Evolutionary conservation across 2,888 invertebrate species (phyloP), one percentile per base, ranked within the genome.

Genomic region (Odontocerum albicorne): DNA sequence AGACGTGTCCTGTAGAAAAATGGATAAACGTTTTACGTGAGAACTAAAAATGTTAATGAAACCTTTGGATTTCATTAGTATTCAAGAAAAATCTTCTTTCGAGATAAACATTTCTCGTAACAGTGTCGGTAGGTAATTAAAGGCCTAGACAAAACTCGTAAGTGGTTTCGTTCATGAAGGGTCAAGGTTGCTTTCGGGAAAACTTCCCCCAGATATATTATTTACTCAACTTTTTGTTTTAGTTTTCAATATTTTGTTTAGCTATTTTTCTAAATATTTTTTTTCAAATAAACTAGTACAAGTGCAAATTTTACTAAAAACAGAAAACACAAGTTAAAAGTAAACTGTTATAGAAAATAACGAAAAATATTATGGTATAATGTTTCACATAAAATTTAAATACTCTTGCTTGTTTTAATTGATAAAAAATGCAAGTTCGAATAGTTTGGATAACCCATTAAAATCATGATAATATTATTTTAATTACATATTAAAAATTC

Each of bases 21-120:
- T 54, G 44, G 46, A 55, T 58, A 58, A 58, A 58, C 54, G 55
- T 40, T 58, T 50, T 55, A 58, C 58, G 58, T 58, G 58, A 49
- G 45, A 47, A 44, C 35, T 49, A 45, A 44, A 55, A 58, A 55
- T 58, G 54, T 51, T 58, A 58, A 54, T 49, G 57, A 54, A 57
- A 49, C 51, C 46, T 49, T 39, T 44, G 49, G 54, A 47, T 55
- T 49, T 35, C 58, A 54, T 58, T 59, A 59, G 55, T 59, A 55
- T 59, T 59, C 59, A 43, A 38, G 47, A 47, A 55, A 55, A 59
- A 55, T 52, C 55, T 52, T 45, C 8, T 43, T 45, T 16, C 19
- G 55, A n/a, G 46, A 59, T 55, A 59, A 59, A 59, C 55, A 59
- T 55, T 38, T 50, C 47, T 47, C 39, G 19, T 35, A 55, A 55